Evolutionary conservation across 1,140 invertebrate genomes (phyloP), one percentile per base, ranked within the genome.

Genomic region (Caenorhabditis tropicalis): DNA sequence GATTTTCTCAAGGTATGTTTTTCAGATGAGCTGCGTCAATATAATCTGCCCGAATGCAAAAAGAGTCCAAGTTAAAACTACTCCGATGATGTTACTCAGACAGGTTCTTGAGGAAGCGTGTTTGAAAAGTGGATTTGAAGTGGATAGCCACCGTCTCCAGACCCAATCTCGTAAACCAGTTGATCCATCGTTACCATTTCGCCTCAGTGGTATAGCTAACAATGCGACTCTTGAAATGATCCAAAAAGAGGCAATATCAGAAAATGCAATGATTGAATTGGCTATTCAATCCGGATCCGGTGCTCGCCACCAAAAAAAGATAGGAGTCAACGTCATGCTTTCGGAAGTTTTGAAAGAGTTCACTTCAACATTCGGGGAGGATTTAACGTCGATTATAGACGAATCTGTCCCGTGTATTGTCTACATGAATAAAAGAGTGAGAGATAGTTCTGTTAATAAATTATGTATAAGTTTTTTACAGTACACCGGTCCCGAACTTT

Each of bases 191-290:
- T 39, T 84, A 5, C 79, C 83, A 10, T 84, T 84, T 46, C 83
- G 83, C 3, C 56, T 84, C 19, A 53, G 31, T n/a, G 83, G 83
- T 16, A 39, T 84, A 7, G 29, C 83, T 19, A 84, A 84, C 49
- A 84, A 84, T 70, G 65, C 83, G 7, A 84, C 83, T 12, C 48
- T 84, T 6, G 83, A 84, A 81, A 48, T 84, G 33, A 65, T 39
- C 6, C 24, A 21, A 74, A 74, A 74, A 31, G 65, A 74, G 43
- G 36, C 36, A 36, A 1, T 24, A 43, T 74, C 65, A 3, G 65
- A 74, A 43, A 74, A 74, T 24, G n/a, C 36, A 12, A 15, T 43
- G 6, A 43, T 74, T 24, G 65, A 74, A 19, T 46, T 74, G n/a
- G 65, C 65, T 2, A 74, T 74, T 74, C 65, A 74, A 24, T 24